Base-by-base conservation (phyloP, 2,797 vertebrate genomes). In the Morus bassanus region DNA sequence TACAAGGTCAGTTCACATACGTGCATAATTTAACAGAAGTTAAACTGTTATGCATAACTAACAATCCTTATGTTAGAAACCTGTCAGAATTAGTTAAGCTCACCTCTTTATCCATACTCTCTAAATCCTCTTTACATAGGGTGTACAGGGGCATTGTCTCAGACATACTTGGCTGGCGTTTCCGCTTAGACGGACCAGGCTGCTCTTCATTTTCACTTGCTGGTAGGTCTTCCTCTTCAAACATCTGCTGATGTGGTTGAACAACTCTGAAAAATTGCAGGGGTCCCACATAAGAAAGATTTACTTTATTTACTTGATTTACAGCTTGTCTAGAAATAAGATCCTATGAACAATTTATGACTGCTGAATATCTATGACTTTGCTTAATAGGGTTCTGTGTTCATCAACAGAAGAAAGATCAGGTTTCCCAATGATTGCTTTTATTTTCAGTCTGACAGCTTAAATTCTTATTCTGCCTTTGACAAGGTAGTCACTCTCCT, bases 81-180 rank as follows among this genome's bases (percentile, higher is more conserved):
- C 39, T 85, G 85, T 35, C 63, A 83, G 46, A 68, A 57, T 81
- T 69, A 78, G 25, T 96, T 72, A 67, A 51, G 67, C 98, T 98
- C 96, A 99, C 99, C 99, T 99, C 99, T 98, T 98, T 99, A 97
- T 99, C 99, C 99, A 99, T 99, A 98, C 99, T 99, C 30, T 99
- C 99, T 69, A 99, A 98, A 85, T 99, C 99, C 97, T 99, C 99
- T 98, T 99, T 99, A 98, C 99, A 99, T 3, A 99, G 98, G 0
- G 98, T 99, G 98, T 99, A 99, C 14, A 99, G 98, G 11, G 99
- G 99, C 99, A 99, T 99, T 3, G 98, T 98, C 97, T 99, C 99
- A 2, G 99, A 99, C 99, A 99, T 99, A 98, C 99, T 99, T 60
- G 98, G 99, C 97, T 99, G 99, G 7, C 99, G 98, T 96, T 99